Percentiles rank a stretch among this genome's conserved stretches.
Evolutionary conservation across 2,797 vertebrate genomes (phyloP).

Genomic region (Trichosurus vulpecula): DNA sequence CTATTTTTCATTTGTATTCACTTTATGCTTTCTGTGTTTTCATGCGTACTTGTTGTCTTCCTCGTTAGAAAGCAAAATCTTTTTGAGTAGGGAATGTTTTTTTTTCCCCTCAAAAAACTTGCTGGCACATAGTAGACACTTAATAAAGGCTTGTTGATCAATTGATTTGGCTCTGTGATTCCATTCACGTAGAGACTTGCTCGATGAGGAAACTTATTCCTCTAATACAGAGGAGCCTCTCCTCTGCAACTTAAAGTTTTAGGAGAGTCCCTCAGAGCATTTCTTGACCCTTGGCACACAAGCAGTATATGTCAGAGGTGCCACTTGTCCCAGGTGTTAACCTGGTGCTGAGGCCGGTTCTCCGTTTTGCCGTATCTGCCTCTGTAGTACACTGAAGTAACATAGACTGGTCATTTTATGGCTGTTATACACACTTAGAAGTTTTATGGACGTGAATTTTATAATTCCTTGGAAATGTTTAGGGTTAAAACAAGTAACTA

Average conservation of each 20-base stretch:
- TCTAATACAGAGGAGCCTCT: neutral
- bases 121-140: too few relatives aligned
- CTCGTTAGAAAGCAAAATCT: neutral
- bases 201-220: neutral
- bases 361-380: neutral
- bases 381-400: neutral
- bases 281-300: neutral
- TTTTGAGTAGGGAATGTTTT: neutral
- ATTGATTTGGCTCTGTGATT: neutral
- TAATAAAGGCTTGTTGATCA: neutral
- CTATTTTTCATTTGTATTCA: neutral
- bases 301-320: neutral
- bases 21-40: neutral
- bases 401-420: neutral
- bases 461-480: slow-evolving; percentile 55
- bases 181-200: neutral
- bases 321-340: neutral
- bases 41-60: neutral
- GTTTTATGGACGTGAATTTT: slow-evolving; percentile 54
- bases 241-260: neutral
- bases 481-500: slow-evolving; percentile 37
- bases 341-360: neutral
- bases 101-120: too few relatives aligned
- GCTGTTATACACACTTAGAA: neutral
- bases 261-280: too few relatives aligned